These are phyloP conservation scores for Odontesthes bonariensis DNA, from an alignment of 2,113 vertebrate genomes.

Conservation along the genomic window DNA sequence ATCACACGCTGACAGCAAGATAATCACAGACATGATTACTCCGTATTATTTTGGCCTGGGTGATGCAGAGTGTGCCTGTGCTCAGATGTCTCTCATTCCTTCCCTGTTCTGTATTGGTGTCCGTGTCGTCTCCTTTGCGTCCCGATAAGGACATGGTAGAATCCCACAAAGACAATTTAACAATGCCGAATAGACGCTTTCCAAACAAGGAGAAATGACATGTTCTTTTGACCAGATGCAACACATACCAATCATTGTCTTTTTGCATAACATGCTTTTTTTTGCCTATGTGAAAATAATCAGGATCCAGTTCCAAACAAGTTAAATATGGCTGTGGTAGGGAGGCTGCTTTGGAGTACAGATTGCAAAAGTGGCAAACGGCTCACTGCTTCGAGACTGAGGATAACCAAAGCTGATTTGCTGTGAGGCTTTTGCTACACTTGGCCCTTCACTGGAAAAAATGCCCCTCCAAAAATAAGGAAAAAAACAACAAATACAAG, in stretches of 20 bases:
- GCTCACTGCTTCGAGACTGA: slow-evolving; percentile 9
- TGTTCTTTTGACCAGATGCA: slow-evolving; percentile 15
- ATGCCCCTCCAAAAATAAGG: too few relatives aligned
- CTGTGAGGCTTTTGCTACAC: slow-evolving; percentile 2
- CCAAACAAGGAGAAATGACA: slow-evolving; percentile 55
- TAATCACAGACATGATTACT: slow-evolving; percentile 20
- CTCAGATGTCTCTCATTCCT: slow-evolving; percentile 48
- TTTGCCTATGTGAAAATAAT: slow-evolving; percentile 40
- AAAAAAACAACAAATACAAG: too few relatives aligned
- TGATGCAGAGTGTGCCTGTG: slow-evolving; percentile 5
- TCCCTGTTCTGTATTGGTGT: slow-evolving; percentile 28
- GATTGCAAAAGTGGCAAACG: slow-evolving; percentile 27
- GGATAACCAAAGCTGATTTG: slow-evolving; percentile 36
- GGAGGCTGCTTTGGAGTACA: slow-evolving; percentile 27
- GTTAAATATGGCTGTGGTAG: slow-evolving; percentile 60
- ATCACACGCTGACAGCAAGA: slow-evolving; percentile 34
- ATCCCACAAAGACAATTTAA: not conserved
- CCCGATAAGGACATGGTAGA: slow-evolving; percentile 54
- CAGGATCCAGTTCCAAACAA: slow-evolving; percentile 13
- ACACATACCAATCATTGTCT: slow-evolving; percentile 41
- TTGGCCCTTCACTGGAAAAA: too few relatives aligned
- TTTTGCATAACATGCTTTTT: slow-evolving; percentile 56
- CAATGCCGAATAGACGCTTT: slow-evolving; percentile 2
- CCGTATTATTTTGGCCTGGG: not conserved
- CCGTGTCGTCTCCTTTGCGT: slow-evolving; percentile 21